phyloP scores from a whole-genome alignment of 2,888 invertebrate genomes.

The Ectemnius lituratus region DNA sequence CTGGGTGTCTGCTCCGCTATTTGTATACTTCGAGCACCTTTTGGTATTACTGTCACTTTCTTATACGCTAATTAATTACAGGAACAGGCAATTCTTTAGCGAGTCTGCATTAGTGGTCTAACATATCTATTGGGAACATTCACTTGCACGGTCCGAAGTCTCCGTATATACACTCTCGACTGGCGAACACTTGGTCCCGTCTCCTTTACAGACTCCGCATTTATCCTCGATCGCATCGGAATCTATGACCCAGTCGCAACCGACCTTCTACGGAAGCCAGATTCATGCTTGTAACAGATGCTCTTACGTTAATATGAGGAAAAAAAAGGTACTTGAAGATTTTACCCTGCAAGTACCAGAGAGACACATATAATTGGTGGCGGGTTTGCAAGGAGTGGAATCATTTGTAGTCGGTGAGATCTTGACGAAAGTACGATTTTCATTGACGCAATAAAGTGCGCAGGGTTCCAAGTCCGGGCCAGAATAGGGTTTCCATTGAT shows the following conservation, averaged over 20 bases:
- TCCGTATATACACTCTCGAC: conserved; percentile 79
- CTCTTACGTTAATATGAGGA: neutral
- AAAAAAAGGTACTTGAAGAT: conserved; percentile 8
- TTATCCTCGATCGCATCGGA: conserved; percentile 89
- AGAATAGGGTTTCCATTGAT: conserved; percentile 85
- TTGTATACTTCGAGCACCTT: conserved; percentile 88
- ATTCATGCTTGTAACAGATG: neutral
- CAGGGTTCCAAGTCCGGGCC: conserved; percentile 83
- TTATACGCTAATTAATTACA: conserved; percentile 80
- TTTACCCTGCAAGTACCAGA: conserved; percentile 86
- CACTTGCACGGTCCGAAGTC: neutral
- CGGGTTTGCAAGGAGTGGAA: conserved; percentile 91
- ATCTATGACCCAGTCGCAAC: conserved; percentile 94
- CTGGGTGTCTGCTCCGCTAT: conserved; percentile 84
- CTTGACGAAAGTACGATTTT: conserved; percentile 86
- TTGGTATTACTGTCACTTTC: conserved; percentile 82
- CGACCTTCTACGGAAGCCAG: conserved; percentile 85
- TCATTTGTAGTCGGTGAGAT: conserved; percentile 88
- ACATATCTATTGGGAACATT: conserved; percentile 12
- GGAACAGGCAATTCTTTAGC: neutral
- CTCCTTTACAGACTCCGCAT: conserved; percentile 92
- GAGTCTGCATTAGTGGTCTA: no score
- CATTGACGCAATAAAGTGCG: conserved; percentile 89
- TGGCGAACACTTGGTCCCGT: conserved; percentile 88
- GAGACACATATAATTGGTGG: conserved; percentile 91